Base-by-base conservation (phyloP, 2,113 vertebrate species). In the Mustelus asterias region DNA sequence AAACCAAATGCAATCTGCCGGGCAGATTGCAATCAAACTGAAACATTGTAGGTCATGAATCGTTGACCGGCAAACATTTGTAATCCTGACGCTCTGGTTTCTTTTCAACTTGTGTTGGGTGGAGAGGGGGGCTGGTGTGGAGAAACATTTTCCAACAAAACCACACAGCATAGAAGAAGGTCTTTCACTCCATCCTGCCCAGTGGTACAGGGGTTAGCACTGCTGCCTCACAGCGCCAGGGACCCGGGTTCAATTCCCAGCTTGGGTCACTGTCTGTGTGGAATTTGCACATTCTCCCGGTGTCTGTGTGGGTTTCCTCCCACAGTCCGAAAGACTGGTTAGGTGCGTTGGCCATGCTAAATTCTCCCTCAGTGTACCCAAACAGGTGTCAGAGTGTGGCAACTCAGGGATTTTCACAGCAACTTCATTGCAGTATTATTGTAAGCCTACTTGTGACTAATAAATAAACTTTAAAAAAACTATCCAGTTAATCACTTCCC, bases 21-120 rank as follows among this genome's bases (percentile, higher is more conserved):
- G 88, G 60, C 10, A n/a, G 89, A 22, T 93, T 93, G 60, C 60
- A 92, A 65, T 92, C 58, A 65, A 63, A 92, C 14, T 93, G 89
- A n/a, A 65, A 65, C 89, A 93, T 22, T 93, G n/a, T 65, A 37
- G 58, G 89, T 33, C 33, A 10, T 20, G 60, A 67, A 65, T 37
- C n/a, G 60, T 11, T 63, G 58, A 92, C 54, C 33, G 33, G 29
- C 58, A 58, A 92, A 92, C 54, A 60, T 20, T 83, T 83, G 80
- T 7, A n/a, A 41, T 83, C 18, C 80, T 6, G 37, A 41, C 0
- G 1, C 80, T 22, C 37, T 83, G 80, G 80, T 41, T 83, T 20
- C 37, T 83, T 83, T 83, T 83, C 80, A 83, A 83, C 41, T 83
- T 83, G 16, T 83, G 80, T 41, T 44, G 80, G 37, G 16, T 63